Evolutionary conservation across 2,888 invertebrate genomes (phyloP).

Genomic region (Trichopria drosophilae): DNA sequence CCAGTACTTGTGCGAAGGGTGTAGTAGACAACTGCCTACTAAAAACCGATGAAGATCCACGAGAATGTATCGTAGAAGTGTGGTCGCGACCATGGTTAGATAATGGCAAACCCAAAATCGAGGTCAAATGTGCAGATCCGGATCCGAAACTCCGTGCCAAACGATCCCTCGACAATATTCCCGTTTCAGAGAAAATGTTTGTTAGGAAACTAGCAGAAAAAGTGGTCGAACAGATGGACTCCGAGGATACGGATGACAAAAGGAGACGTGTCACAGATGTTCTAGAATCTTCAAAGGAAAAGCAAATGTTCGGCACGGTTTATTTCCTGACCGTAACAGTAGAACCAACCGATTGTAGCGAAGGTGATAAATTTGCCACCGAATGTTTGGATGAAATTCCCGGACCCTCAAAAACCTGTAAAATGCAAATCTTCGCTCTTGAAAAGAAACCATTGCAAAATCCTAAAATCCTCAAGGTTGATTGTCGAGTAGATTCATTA

Average conservation of each 20-base stretch:
- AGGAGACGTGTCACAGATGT: constrained; percentile 60
- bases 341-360: constrained; percentile 58
- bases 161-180: constrained; percentile 37
- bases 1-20: constrained; percentile 61
- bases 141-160: constrained; percentile 21
- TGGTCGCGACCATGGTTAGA: constrained; percentile 67
- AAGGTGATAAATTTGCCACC: constrained; percentile 33
- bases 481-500: constrained; percentile 51
- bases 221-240: constrained; percentile 60
- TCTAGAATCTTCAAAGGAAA: constrained; percentile 56
- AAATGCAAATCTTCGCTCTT: constrained; percentile 59
- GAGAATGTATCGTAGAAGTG: constrained; percentile 60
- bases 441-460: constrained; percentile 45
- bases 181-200: constrained; percentile 40
- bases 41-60: constrained; percentile 43
- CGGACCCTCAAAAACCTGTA: constrained; percentile 60
- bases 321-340: constrained; percentile 58
- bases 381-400: constrained; percentile 35
- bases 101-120: constrained; percentile 47
- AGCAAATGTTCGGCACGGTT: constrained; percentile 50
- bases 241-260: constrained; percentile 60
- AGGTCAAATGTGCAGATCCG: constrained; percentile 14
- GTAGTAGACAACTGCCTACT: constrained; percentile 44
- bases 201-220: constrained; percentile 58
- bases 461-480: constrained; percentile 60